Evolutionary conservation across 2,797 vertebrate species (phyloP), one percentile per base, ranked within the genome.

Genomic region (Graptemys geographica): DNA sequence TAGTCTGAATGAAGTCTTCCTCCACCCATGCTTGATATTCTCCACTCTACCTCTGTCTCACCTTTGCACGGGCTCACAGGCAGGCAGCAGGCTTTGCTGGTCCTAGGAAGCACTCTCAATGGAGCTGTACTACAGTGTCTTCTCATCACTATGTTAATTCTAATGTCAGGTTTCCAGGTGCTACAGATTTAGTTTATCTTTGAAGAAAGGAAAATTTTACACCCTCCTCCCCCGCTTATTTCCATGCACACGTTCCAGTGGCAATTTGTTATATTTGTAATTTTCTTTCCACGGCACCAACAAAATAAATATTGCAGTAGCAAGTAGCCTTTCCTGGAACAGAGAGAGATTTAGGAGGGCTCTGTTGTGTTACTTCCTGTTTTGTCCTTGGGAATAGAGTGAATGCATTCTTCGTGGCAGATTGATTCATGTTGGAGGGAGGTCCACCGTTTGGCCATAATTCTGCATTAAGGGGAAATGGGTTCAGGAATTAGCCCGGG

Each of bases 61-160:
- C 37, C 87, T 83, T 55, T 56, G 8, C 69, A 88, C 52, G 0
- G 25, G 23, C 90, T 37, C 57, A 84, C 18, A 5, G 41, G 56
- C 72, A 93, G 41, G 37, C 19, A 37, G 9, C 15, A 41, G 72
- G 23, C 44, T 49, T 44, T 44, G 79, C 53, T 79, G 47, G 79
- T 79, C 88, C 90, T 88, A 37, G 53, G 83, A 79, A 91, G 41
- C 72, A 95, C 59, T 97, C 89, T 92, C 88, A 56, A 49, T 2
- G 56, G 95, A 92, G 59, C 47, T 83, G 87, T 92, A 62, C 1
- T 1, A 0, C 74, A 53, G 81, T 5, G 90, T 78, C 74, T 89
- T 90, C 49, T 83, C 89, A 88, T 89, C 88, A 69, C 90, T 5
- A 5, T 25, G 8, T 52, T 41, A 93, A 31, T 86, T 84, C 49